phyloP scores from a whole-genome alignment of 2,797 vertebrate genomes.

The Galagoides demidoff region DNA sequence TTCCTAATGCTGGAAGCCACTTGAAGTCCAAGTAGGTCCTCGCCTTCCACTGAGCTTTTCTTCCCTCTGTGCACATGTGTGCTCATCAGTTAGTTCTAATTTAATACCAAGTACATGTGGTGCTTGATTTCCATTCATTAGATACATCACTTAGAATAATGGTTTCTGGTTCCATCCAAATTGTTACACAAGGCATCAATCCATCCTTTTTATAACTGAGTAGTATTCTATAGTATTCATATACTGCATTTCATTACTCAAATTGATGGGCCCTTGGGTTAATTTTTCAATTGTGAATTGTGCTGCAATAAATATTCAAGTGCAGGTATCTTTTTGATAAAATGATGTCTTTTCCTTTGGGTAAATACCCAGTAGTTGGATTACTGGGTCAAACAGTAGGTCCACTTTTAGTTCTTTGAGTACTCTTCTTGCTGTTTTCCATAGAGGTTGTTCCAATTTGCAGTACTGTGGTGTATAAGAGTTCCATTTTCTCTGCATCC shows the following conservation, averaged over 20 bases:
- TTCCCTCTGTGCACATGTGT: not conserved
- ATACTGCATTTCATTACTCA: not conserved
- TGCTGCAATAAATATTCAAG: not conserved
- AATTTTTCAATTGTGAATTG: not conserved
- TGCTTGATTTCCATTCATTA: not conserved
- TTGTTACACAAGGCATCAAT: not conserved
- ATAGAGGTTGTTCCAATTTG: not conserved
- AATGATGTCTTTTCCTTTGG: not conserved
- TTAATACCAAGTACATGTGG: not conserved
- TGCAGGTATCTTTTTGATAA: not conserved
- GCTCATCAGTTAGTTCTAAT: not conserved
- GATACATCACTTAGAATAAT: not conserved
- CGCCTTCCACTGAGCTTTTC: not conserved
- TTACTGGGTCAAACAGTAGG: not conserved
- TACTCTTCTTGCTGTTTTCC: not conserved
- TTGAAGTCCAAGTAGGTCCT: not conserved
- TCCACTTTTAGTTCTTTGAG: not conserved
- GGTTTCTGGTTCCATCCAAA: not conserved
- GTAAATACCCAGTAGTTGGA: not conserved
- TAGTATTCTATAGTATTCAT: not conserved
- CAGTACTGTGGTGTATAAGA: not conserved
- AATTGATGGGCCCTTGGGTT: not conserved
- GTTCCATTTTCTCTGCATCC: not conserved
- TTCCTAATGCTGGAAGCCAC: not conserved
- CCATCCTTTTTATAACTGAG: not conserved